These are phyloP conservation scores for human DNA, from an alignment of 2,113 vertebrate genomes.

Conservation along the genomic window GRCh38 chr12:77632501-77633000, in stretches of 20 bases:
- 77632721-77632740: background rate
- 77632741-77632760: background rate
- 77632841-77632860: background rate
- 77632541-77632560: too few species aligned
- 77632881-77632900: background rate
- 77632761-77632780: background rate
- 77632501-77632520: too few species aligned
- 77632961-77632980: background rate
- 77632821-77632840: background rate
- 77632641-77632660: background rate
- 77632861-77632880: background rate
- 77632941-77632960: background rate
- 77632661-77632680: background rate
- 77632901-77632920: background rate
- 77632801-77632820: background rate
- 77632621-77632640: too few species aligned
- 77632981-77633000: background rate
- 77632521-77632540: too few species aligned
- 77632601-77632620: too few species aligned
- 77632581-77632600: too few species aligned
- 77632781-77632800: background rate
- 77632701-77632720: background rate
- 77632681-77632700: background rate
- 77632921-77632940: background rate
- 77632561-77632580: too few species aligned